These are phyloP conservation scores for Eupithecia pulchellata DNA, from an alignment of 2,888 invertebrate genomes.

Conservation along the genomic window DNA sequence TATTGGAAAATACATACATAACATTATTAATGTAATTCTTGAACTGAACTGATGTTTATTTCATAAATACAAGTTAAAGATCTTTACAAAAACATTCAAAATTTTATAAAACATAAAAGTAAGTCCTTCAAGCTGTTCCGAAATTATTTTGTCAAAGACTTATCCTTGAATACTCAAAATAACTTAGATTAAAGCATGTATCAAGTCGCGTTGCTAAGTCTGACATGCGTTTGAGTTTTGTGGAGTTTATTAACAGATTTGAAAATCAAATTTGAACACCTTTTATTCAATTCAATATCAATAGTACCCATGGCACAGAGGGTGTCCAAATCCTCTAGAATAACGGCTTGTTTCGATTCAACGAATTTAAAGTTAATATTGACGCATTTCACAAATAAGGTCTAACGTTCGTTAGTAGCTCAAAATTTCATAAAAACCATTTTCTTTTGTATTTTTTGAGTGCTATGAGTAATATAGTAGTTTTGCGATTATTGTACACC, in stretches of 20 bases:
- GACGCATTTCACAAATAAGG: neutral
- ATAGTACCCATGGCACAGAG: neutral
- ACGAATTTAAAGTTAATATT: neutral
- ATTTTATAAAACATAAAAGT: neutral
- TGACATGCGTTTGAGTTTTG: no score
- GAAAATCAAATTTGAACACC: neutral
- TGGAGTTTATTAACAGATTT: neutral
- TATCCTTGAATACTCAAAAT: no score
- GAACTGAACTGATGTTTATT: conserved; percentile 6
- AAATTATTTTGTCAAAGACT: neutral
- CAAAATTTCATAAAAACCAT: neutral
- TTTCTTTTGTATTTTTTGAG: no score
- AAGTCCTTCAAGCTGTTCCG: neutral
- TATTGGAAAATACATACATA: conserved; percentile 8
- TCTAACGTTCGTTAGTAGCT: neutral
- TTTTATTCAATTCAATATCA: neutral
- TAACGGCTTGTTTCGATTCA: neutral
- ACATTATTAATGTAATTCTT: neutral
- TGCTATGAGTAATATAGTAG: no score
- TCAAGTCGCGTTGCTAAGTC: no score
- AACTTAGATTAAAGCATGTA: no score
- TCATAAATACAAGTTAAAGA: neutral
- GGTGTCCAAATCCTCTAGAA: neutral
- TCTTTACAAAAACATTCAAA: neutral
- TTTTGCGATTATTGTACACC: no score